A percentile compares a stretch with the other conserved stretches of the same genome.
phyloP scores from a whole-genome alignment of 2,113 vertebrate species.

The Echinops telfairi region DNA sequence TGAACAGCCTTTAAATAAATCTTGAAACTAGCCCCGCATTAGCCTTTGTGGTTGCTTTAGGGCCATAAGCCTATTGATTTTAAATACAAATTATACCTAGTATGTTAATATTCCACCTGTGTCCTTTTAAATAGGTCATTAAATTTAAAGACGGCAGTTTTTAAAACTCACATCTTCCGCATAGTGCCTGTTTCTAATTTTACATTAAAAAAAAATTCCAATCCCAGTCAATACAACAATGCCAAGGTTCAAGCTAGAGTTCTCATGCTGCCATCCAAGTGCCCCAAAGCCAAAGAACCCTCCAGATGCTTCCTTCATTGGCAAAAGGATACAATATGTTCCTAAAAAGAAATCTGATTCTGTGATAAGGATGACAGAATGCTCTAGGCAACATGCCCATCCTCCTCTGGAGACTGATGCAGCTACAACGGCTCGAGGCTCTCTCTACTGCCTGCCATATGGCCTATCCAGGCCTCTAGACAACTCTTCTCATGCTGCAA shows the following conservation, averaged over 20 bases:
- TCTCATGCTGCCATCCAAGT: not conserved
- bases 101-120: not conserved
- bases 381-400: not conserved
- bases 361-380: rapidly evolving
- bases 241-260: not conserved
- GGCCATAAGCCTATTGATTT: not conserved
- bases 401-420: rapidly evolving
- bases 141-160: not conserved
- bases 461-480: too few relatives aligned
- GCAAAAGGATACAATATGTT: not conserved
- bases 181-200: not conserved
- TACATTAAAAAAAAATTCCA: not conserved
- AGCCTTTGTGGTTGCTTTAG: not conserved
- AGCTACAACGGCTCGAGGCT: rapidly evolving
- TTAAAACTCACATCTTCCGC: not conserved
- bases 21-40: not conserved
- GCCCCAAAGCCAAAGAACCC: not conserved
- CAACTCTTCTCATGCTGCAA: not conserved
- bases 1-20: not conserved
- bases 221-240: not conserved
- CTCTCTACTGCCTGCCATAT: not conserved
- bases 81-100: too few relatives aligned
- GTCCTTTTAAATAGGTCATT: not conserved
- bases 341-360: too few relatives aligned
- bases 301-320: not conserved